Evolutionary conservation across 2,797 vertebrate genomes (phyloP).

Genomic region (Megalops cyprinoides): DNA sequence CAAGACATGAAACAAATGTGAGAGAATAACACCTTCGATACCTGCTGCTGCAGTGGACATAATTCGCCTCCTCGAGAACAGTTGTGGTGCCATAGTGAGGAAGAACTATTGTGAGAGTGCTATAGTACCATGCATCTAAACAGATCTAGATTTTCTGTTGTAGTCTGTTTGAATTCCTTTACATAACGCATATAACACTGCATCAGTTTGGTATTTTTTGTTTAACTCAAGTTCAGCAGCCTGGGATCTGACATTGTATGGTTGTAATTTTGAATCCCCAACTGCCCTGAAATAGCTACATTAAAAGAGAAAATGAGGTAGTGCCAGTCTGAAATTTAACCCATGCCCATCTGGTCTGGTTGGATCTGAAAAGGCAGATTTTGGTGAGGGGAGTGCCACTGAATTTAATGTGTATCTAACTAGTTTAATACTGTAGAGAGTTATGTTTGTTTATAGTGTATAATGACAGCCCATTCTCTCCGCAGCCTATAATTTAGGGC

Average conservation of each 20-base stretch:
- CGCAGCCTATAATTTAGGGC: conserved; percentile 32
- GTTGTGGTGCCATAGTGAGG: no score
- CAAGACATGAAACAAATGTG: background rate
- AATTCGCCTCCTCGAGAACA: no score
- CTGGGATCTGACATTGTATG: conserved; percentile 28
- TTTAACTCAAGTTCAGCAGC: conserved; percentile 26
- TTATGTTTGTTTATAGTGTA: conserved; percentile 31
- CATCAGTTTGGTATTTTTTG: conserved; percentile 17
- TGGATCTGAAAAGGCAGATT: background rate
- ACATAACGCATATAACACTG: background rate
- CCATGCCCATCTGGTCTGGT: conserved; percentile 33
- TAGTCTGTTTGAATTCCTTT: background rate
- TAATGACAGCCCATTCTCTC: conserved; percentile 36
- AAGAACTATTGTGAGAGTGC: no score
- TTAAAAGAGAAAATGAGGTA: conserved; percentile 16
- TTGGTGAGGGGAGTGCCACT: conserved; percentile 24
- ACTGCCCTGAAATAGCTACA: conserved; percentile 1
- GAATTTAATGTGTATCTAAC: conserved; percentile 34
- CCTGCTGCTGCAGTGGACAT: background rate
- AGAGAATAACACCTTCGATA: background rate
- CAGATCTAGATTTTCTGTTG: background rate
- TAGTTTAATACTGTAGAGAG: conserved; percentile 26
- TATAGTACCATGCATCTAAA: background rate
- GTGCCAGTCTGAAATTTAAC: conserved; percentile 26
- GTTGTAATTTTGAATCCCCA: conserved; percentile 36